phyloP scores from a whole-genome alignment of 2,797 vertebrate genomes.

The Cheirogaleus major region DNA sequence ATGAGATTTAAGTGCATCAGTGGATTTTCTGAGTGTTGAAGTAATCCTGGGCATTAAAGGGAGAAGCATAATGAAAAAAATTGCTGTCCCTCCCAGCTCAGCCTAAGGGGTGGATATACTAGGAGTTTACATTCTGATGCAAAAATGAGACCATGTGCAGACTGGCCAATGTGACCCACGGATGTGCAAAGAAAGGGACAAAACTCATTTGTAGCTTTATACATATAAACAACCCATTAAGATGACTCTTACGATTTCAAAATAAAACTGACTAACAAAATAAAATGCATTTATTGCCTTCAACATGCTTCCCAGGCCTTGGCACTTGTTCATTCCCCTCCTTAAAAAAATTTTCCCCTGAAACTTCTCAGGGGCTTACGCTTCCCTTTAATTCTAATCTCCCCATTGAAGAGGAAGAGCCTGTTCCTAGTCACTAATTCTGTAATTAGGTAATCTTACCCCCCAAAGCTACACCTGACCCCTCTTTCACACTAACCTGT shows the following conservation, averaged over 20 bases:
- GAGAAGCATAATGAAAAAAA: neutral
- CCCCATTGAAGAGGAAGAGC: neutral
- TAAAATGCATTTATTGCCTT: neutral
- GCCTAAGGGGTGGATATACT: neutral
- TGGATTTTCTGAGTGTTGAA: neutral
- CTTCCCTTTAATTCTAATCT: neutral
- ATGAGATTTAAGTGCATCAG: fast-evolving
- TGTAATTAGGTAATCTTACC: fast-evolving
- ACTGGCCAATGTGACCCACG: neutral
- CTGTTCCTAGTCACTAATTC: neutral
- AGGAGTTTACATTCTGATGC: neutral
- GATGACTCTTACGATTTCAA: neutral
- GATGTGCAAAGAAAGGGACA: neutral
- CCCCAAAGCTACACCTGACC: fast-evolving
- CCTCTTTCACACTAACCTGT: neutral
- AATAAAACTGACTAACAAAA: neutral
- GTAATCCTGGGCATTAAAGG: too few species aligned
- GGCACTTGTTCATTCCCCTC: neutral
- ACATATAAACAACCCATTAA: neutral
- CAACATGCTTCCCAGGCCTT: fast-evolving
- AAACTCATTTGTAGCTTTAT: neutral
- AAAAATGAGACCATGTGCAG: neutral
- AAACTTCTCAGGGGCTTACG: neutral
- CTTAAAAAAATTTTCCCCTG: neutral
- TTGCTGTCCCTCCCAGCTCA: neutral